phyloP scores from a whole-genome alignment of 2,888 invertebrate genomes.

The Synergus laeviventris region DNA sequence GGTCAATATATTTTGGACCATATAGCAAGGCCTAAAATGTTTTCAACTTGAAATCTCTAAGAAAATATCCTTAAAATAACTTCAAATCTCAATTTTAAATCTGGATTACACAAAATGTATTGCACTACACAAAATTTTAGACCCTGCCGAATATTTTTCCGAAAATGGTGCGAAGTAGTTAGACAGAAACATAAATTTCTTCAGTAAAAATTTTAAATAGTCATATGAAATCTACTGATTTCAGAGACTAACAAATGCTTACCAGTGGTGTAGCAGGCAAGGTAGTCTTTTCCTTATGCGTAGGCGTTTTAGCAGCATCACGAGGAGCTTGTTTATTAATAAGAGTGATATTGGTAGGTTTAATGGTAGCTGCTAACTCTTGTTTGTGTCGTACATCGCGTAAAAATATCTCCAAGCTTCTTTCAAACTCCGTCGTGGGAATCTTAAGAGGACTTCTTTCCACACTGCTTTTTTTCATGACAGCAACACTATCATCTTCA shows the following conservation, averaged over 20 bases:
- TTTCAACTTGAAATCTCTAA: too few species aligned
- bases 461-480: constrained; percentile 28
- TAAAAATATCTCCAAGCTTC: constrained; percentile 70
- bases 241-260: constrained; percentile 42
- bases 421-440: constrained; percentile 71
- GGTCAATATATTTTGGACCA: too few species aligned
- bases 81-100: too few species aligned
- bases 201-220: too few species aligned
- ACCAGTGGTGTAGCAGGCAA: constrained; percentile 58
- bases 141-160: background rate
- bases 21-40: too few species aligned
- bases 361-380: constrained; percentile 59
- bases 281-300: constrained; percentile 2
- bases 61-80: too few species aligned
- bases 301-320: background rate
- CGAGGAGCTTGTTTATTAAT: constrained; percentile 3
- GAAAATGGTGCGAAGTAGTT: background rate
- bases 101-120: too few species aligned
- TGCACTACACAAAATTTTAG: too few species aligned
- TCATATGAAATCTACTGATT: background rate
- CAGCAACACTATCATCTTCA: constrained; percentile 47
- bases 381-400: constrained; percentile 68
- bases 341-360: constrained; percentile 22
- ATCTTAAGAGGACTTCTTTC: constrained; percentile 53
- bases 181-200: too few species aligned